Evolutionary conservation across 1,140 invertebrate species (phyloP), one percentile per base, ranked within the genome.

Genomic region (Sminthurinus signatus): DNA sequence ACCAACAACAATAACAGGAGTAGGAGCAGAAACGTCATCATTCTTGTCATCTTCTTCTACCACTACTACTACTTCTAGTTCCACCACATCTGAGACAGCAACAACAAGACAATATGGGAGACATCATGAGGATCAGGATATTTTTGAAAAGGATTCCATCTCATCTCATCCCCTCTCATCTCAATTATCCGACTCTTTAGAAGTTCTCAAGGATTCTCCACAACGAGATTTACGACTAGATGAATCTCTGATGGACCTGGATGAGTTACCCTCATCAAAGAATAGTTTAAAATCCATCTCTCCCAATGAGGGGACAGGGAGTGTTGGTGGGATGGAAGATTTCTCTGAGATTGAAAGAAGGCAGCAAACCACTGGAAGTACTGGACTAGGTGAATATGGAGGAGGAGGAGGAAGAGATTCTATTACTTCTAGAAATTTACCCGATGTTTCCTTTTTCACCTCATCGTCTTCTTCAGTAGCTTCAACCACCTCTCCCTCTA

Each of bases 161-260:
- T 55, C 55, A 19, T 57, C 52, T 12, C 57, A 64, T 46, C 59
- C 62, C 25, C 23, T 69, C 10, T 65, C 63, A 4, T 39, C 59
- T 44, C 62, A 66, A 29, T 39, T 69, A 17, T 69, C 68, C 10
- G 68, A 69, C 42, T 69, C 68, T 1, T 39, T 69, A 27, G 68
- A 69, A 52, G 68, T 69, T 5, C 23, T 69, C 10, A 69, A 69
- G 54, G 68, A 69, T 28, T 65, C 63, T 59, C 68, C 68, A 17
- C 60, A 59, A 25, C 65, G 60, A 48, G 68, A 69, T 31, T 39
- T 60, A n/a, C 29, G 17, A 8, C 27, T 64, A 42, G 67, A 69
- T 36, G 63, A 69, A 44, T 62, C 63, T 42, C 50, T 63, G 17
- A 52, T 69, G 60, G 68, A 69, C 56, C 27, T 64, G 29, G 54